Evolutionary conservation across 2,113 vertebrate genomes (phyloP).

Genomic region (Hirundichthys speculiger): DNA sequence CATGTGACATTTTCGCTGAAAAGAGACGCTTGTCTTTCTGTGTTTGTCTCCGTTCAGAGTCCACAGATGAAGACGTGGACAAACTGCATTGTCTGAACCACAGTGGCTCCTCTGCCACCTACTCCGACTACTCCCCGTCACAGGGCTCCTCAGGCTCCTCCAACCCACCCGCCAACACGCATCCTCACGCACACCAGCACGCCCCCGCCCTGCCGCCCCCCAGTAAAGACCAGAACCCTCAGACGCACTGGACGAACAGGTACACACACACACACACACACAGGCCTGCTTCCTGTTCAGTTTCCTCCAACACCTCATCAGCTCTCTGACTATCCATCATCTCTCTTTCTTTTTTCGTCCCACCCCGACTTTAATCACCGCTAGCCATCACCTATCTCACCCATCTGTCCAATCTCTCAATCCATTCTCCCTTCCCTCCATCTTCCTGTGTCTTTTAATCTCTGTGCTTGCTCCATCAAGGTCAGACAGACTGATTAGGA

Average conservation of each 20-base stretch:
- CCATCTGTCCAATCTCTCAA: slow-evolving; percentile 19
- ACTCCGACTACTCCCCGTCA: slow-evolving; percentile 98
- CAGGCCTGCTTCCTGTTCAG: slow-evolving; percentile 12
- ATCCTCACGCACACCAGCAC: slow-evolving; percentile 56
- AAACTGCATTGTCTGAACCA: slow-evolving; percentile 98
- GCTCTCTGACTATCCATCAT: slow-evolving; percentile 14
- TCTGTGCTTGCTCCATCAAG: slow-evolving; percentile 48
- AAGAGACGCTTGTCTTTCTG: slow-evolving; percentile 8
- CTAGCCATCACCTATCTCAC: no score
- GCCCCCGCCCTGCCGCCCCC: slow-evolving; percentile 86
- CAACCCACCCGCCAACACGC: slow-evolving; percentile 85
- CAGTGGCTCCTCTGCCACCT: slow-evolving; percentile 98
- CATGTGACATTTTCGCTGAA: slow-evolving; percentile 38
- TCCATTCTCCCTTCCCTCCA: slow-evolving; percentile 23
- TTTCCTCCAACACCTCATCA: slow-evolving; percentile 26
- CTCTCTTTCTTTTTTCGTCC: slow-evolving; percentile 18
- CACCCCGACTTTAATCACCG: no score
- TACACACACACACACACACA: slow-evolving; percentile 69
- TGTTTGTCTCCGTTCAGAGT: slow-evolving; percentile 82
- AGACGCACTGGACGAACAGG: slow-evolving; percentile 98
- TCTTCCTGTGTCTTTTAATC: slow-evolving; percentile 38
- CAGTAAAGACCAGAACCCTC: slow-evolving; percentile 91
- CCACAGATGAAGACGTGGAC: slow-evolving; percentile 96
- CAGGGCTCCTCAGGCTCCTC: slow-evolving; percentile 98
- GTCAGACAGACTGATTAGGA: slow-evolving; percentile 63